phyloP scores from a whole-genome alignment of 2,888 invertebrate genomes.

The Harmothoe impar region DNA sequence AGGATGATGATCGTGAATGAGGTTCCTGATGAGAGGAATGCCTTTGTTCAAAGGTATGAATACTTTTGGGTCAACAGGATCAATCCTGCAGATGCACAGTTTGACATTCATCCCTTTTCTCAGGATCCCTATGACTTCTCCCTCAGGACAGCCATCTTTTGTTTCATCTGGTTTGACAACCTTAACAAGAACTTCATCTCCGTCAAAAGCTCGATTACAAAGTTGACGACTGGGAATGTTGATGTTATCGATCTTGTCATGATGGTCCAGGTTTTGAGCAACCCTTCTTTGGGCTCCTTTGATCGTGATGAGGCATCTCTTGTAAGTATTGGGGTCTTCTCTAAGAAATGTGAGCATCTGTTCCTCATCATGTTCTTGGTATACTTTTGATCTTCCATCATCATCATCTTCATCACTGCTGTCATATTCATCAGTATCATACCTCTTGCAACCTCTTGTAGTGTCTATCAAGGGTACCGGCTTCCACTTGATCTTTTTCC shows the following conservation, averaged over 20 bases:
- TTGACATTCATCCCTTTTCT: conserved; percentile 72
- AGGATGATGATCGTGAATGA: not conserved
- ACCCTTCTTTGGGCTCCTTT: conserved; percentile 10
- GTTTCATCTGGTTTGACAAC: conserved; percentile 2
- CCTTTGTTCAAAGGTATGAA: conserved; percentile 29
- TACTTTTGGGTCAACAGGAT: not conserved
- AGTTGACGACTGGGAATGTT: not conserved
- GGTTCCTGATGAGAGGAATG: not conserved
- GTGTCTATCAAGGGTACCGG: too few species aligned
- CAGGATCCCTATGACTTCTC: conserved; percentile 76
- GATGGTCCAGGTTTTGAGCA: conserved; percentile 65
- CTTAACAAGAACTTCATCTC: conserved; percentile 52
- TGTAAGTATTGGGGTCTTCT: conserved; percentile 50
- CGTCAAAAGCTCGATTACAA: conserved; percentile 36
- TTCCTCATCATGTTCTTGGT: conserved; percentile 11
- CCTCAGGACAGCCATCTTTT: conserved; percentile 61
- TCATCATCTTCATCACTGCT: not conserved
- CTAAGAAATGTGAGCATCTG: conserved; percentile 5
- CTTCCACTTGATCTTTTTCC: not conserved
- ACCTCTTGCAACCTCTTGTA: not conserved
- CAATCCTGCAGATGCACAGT: conserved; percentile 74
- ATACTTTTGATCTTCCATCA: not conserved
- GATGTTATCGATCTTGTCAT: conserved; percentile 29
- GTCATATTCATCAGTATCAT: not conserved
- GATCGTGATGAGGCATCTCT: conserved; percentile 50